Evolutionary conservation across 1,140 invertebrate species (phyloP), one percentile per base, ranked within the genome.

Genomic region (Bombus huntii): DNA sequence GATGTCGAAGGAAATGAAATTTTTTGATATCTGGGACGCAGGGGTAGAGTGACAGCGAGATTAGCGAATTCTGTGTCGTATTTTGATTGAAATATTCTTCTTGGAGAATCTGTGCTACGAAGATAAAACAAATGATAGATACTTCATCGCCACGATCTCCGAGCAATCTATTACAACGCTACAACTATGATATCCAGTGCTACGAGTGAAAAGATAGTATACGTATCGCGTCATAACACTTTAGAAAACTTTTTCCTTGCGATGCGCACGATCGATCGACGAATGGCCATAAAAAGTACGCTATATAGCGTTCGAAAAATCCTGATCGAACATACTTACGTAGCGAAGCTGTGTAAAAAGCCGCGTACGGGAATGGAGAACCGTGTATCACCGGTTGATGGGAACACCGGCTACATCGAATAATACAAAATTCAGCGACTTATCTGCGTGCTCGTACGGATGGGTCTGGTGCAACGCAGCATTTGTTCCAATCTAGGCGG

Each of bases 401-500:
- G 53, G 42, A 47, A 79, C 47, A 68, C 77, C 39, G 34, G 25
- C 53, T n/a, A 31, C 59, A 68, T 81, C 37, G 76, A 83, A 83
- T 89, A 86, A 89, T 85, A 81, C 88, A 83, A 74, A 75, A 89
- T 87, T 80, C 81, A 78, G 44, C 59, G 57, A 44, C 81, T 73
- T 75, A 53, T 57, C 75, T 62, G 75, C 28, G 53, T 6, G 53
- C 53, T 42, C 28, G 78, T 31, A 57, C 66, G 47, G 79, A 89
- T 81, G 70, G 65, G 66, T 57, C 86, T 28, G 87, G 66, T 66
- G 81, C 88, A 66, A 83, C 88, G 88, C 86, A 85, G 88, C 90
- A 93, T 93, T 93, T 92, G 92, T 93, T 93, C 92, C 91, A 93
- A 93, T 93, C 92, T 91, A 89, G 89, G 89, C 89, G 89, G 86